Conservation (phyloP, 2,888 invertebrate species). For the Microctonus brassicae region DNA sequence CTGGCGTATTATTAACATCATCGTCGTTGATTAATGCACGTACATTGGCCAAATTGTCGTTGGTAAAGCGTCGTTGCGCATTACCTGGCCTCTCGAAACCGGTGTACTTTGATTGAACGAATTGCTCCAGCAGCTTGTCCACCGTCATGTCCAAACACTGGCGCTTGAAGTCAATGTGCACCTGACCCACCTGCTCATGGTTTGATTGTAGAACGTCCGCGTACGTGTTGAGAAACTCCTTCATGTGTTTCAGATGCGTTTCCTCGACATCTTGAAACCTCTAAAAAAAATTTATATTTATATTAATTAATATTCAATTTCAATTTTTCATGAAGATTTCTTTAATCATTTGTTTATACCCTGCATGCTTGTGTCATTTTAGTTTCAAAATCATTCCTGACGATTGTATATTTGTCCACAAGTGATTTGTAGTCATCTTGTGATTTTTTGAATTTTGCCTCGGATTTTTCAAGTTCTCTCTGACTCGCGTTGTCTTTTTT, state of each 20-base stretch:
- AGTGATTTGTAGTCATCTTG: constrained; percentile 94
- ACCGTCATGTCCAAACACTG: constrained; percentile 93
- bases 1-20: constrained; percentile 49
- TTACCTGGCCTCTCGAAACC: constrained; percentile 93
- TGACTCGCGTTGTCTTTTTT: constrained; percentile 90
- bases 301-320: neutral
- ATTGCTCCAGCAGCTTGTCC: constrained; percentile 91
- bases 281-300: constrained; percentile 60
- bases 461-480: constrained; percentile 94
- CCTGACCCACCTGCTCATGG: constrained; percentile 90
- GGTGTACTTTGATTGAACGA: constrained; percentile 92
- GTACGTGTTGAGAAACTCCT: constrained; percentile 92
- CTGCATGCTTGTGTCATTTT: constrained; percentile 95
- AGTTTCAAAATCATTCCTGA: constrained; percentile 94
- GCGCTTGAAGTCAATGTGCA: constrained; percentile 93
- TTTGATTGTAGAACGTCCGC: constrained; percentile 89
- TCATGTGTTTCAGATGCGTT: constrained; percentile 93
- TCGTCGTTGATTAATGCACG: constrained; percentile 14
- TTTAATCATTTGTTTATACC: no score
- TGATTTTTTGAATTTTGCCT: constrained; percentile 90
- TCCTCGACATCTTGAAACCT: constrained; percentile 97
- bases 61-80: constrained; percentile 28
- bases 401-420: constrained; percentile 91
- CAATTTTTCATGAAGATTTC: no score
- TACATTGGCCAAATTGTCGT: constrained; percentile 2